Base-by-base conservation (phyloP, 2,797 vertebrate genomes). In the Cuculus canorus region DNA sequence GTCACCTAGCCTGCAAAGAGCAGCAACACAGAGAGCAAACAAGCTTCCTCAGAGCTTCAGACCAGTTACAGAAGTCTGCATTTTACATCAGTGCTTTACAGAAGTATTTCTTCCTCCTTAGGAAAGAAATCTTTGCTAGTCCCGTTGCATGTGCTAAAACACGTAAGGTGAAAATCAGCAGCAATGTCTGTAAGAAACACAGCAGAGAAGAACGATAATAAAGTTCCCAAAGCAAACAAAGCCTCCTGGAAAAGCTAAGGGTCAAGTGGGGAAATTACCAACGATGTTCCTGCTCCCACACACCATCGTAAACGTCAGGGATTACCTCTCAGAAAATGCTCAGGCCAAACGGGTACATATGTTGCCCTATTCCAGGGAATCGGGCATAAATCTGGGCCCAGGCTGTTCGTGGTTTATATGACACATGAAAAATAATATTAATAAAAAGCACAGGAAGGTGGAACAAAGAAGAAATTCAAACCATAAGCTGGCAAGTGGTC, bases 61-160 rank as follows among this genome's bases (percentile, higher is more conserved):
- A 53, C 53, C 66, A 17, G 18, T 88, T 82, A 85, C 23, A 57
- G 8, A 83, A 92, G 78, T 63, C 81, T 91, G 80, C 35, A 10
- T 91, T 89, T 92, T 59, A 93, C 90, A 92, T 95, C 96, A 97
- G 96, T 96, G 95, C 96, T 95, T 97, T 88, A 90, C 85, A 95
- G 88, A 96, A 94, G 57, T 78, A 41, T 54, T 93, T 90, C 82
- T 89, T 94, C 83, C 90, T 76, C 63, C 47, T 10, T 8, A 3
- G 64, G 70, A 88, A 85, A 89, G 61, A 88, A 75, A 91, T 28
- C 73, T 90, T 89, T 75, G 61, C 89, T 68, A 76, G 23, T 95
- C 86, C 81, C 87, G 70, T 84, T 76, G 39, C n/a, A 60, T 16
- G 22, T 77, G 48, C 83, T 83, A 83, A 63, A 92, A 93, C 41